These are phyloP conservation scores for Orthonychiurus folsomi DNA, from an alignment of 2,888 invertebrate genomes.

Conservation along the genomic window DNA sequence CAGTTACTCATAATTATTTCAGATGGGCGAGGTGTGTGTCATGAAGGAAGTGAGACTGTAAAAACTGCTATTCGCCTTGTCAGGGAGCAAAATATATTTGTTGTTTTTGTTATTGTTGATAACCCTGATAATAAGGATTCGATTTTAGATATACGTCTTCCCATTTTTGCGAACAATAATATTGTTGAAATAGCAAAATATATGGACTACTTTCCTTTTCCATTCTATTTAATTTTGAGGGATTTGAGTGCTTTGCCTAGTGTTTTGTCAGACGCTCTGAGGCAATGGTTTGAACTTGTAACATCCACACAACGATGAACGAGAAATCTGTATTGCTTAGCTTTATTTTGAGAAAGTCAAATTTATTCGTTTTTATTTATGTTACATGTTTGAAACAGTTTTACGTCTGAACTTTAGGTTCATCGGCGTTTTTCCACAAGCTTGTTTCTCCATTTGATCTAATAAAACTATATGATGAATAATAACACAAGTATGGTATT, in stretches of 20 bases:
- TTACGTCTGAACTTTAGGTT: no score
- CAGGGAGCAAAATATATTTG: constrained; percentile 72
- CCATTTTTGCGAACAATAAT: constrained; percentile 57
- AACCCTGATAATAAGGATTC: constrained; percentile 87
- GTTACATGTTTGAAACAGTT: no score
- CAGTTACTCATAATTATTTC: constrained; percentile 86
- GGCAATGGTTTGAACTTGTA: constrained; percentile 98
- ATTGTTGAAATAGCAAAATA: constrained; percentile 64
- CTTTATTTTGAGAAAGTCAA: no score
- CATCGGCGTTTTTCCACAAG: no score
- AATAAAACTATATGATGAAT: no score
- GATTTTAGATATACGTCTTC: constrained; percentile 77
- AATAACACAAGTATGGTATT: no score
- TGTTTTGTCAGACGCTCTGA: constrained; percentile 85
- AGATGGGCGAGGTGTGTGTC: constrained; percentile 84
- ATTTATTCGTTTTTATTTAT: no score
- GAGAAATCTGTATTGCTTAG: neutral
- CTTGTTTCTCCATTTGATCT: no score
- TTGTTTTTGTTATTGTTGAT: constrained; percentile 92
- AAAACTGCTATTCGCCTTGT: constrained; percentile 70
- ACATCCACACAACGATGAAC: constrained; percentile 45
- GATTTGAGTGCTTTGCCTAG: constrained; percentile 79
- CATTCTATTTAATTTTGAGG: constrained; percentile 87
- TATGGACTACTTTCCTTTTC: constrained; percentile 94
- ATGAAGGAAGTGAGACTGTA: constrained; percentile 70